These are phyloP conservation scores for Uropsilus gracilis DNA, from an alignment of 2,113 vertebrate species.

Conservation along the genomic window DNA sequence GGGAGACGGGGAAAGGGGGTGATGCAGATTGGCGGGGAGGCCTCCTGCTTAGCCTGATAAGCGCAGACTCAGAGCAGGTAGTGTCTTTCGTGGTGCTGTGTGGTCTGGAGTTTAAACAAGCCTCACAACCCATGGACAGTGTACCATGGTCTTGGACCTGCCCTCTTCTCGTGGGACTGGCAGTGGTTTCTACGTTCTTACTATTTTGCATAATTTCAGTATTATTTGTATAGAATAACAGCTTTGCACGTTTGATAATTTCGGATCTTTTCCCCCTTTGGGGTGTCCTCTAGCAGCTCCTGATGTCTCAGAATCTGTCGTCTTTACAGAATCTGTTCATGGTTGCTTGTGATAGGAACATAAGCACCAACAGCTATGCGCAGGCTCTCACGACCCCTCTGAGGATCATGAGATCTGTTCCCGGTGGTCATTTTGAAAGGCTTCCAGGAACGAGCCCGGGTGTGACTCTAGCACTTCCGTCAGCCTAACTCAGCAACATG, in stretches of 20 bases:
- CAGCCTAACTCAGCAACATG: neutral
- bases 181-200: neutral
- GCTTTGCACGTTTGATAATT: neutral
- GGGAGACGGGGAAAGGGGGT: neutral
- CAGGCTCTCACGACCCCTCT: neutral
- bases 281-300: neutral
- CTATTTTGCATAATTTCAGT: conserved; percentile 12
- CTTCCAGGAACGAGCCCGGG: neutral
- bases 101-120: neutral
- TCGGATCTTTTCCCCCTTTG: neutral
- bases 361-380: neutral
- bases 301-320: neutral
- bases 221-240: neutral
- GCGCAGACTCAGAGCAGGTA: neutral
- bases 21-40: neutral
- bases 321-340: neutral
- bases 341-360: neutral
- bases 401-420: neutral
- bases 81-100: neutral
- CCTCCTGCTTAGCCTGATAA: neutral
- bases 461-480: neutral
- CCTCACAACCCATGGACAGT: neutral
- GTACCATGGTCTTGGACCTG: neutral
- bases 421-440: conserved; percentile 30
- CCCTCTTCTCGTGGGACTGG: neutral